Evolutionary conservation across 2,797 vertebrate species (phyloP).

Genomic region (Hemibagrus guttatus): DNA sequence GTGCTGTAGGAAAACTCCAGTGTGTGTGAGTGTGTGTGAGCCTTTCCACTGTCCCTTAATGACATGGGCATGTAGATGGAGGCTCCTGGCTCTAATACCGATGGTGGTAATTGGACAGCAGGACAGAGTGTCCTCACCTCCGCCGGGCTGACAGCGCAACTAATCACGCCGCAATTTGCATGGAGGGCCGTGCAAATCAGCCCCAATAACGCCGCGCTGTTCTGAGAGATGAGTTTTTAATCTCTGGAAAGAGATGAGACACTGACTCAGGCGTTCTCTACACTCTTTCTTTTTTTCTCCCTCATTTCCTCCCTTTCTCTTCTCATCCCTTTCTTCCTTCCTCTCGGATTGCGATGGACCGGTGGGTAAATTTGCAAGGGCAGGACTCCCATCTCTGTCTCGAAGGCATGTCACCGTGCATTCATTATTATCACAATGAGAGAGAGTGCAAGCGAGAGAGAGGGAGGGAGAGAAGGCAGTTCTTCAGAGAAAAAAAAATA

Average conservation of each 20-base stretch:
- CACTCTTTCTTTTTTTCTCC: conserved; percentile 36
- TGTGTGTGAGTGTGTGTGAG: conserved; percentile 30
- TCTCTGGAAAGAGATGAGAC: conserved; percentile 89
- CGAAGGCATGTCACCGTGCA: conserved; percentile 78
- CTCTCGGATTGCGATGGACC: conserved; percentile 77
- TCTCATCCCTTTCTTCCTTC: conserved; percentile 35
- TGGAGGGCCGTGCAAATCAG: conserved; percentile 76
- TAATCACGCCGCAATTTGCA: conserved; percentile 89
- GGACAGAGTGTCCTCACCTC: conserved; percentile 77
- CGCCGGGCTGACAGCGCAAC: conserved; percentile 75
- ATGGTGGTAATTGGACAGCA: conserved; percentile 77
- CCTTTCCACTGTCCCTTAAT: conserved; percentile 50
- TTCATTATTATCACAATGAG: conserved; percentile 84
- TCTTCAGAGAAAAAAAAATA: conserved; percentile 52
- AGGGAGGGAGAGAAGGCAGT: conserved; percentile 63
- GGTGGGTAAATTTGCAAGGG: conserved; percentile 84
- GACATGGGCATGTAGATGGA: conserved; percentile 55
- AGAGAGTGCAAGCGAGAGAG: conserved; percentile 15
- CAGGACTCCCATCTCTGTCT: conserved; percentile 73
- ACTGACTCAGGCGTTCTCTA: conserved; percentile 78
- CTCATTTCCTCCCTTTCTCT: conserved; percentile 48
- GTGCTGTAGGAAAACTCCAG: background rate
- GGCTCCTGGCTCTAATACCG: conserved; percentile 74
- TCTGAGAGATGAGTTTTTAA: conserved; percentile 96
- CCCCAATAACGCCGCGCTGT: conserved; percentile 79